These are phyloP conservation scores for Drosophila atripex DNA, from an alignment of 2,888 invertebrate genomes.

Conservation along the genomic window DNA sequence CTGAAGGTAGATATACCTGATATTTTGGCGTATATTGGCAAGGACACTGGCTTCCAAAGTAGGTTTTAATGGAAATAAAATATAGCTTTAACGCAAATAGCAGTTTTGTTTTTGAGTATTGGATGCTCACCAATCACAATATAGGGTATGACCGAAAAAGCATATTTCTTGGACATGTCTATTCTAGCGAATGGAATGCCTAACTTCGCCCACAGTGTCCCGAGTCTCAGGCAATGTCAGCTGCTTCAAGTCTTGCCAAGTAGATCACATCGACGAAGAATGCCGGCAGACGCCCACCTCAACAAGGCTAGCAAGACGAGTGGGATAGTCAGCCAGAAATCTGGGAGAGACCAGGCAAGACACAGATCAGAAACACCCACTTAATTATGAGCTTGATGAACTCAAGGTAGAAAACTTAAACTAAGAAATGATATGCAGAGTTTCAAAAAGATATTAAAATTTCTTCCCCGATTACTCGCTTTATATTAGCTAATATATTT, in stretches of 20 bases:
- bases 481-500: too few species aligned
- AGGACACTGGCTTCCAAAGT: neutral
- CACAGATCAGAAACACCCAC: slow-evolving; percentile 36
- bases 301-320: slow-evolving; percentile 24
- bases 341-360: slow-evolving; percentile 12
- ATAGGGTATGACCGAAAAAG: neutral
- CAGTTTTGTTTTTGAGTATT: too few species aligned
- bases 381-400: slow-evolving; percentile 27
- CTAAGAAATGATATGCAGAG: slow-evolving; percentile 8
- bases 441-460: neutral
- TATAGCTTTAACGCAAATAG: too few species aligned
- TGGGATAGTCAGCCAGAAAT: slow-evolving; percentile 22
- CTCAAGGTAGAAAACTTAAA: slow-evolving; percentile 22
- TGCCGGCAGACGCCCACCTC: slow-evolving; percentile 39
- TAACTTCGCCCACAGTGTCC: slow-evolving; percentile 54
- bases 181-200: slow-evolving; percentile 7
- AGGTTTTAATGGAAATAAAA: too few species aligned
- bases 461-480: neutral
- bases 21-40: neutral
- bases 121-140: too few species aligned
- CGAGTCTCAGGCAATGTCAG: slow-evolving; percentile 35
- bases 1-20: neutral
- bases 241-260: slow-evolving; percentile 55
- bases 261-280: slow-evolving; percentile 63
- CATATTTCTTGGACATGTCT: neutral